Base-by-base conservation (phyloP, 2,113 vertebrate species). In the Malurus cyaneus region DNA sequence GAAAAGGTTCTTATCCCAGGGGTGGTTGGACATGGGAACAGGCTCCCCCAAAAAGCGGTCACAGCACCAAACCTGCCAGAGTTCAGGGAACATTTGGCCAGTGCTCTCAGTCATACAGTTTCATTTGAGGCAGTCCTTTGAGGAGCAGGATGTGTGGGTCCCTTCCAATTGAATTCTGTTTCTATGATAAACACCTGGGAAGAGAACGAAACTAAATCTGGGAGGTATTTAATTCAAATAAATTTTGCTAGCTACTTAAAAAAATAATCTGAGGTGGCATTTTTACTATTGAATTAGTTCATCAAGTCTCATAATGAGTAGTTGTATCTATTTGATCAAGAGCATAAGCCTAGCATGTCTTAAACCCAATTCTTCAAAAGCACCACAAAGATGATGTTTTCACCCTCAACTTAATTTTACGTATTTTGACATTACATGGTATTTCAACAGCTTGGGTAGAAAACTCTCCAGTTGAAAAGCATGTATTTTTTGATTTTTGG, bases 401-500 rank as follows among this genome's bases (percentile, higher is more conserved):
- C 19, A 36, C 8, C 16, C 4, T 83, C 16, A 44, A 18, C 12
- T 93, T 76, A 0, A 21, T 65, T 90, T 80, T 77, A 23, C 23
- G 0, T 60, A 16, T 71, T 93, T 89, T 84, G 67, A 5, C 50
- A 26, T 81, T 62, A 8, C 9, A 6, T 65, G 34, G 20, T 14
- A 7, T 34, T 86, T 88, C 59, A 88, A 66, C 18, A 80, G 17
- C 34, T 46, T 59, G n/a, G 3, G 24, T 77, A 18, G 54, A 49
- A 66, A 80, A 53, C 19, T 84, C 19, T 42, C 24, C 6, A 3
- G 8, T 41, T 57, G 16, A 72, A 70, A 69, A 83, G 14, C 39
- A 20, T 1, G 0, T 64, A 18, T n/a, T 39, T 83, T 36, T 57
- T 4, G 0, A 59, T 64, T 21, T 64, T 66, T 57, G 12, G 18